Base-by-base conservation (phyloP, 2,797 vertebrate species). In the Myotis vivesi region DNA sequence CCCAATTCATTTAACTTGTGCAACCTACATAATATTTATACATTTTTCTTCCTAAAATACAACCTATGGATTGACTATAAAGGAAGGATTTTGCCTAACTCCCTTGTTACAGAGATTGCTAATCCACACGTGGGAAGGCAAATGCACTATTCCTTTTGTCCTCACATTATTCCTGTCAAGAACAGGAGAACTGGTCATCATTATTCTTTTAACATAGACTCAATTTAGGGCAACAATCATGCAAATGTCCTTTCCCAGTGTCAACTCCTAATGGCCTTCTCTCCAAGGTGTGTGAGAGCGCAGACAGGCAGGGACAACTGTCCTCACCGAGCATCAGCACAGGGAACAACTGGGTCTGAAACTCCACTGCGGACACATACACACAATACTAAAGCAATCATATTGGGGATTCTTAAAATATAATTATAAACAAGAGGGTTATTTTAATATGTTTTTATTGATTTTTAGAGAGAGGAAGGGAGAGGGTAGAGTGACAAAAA, bases 1-100 rank as follows among this genome's bases (percentile, higher is more conserved):
- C 73, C 71, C 53, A 72, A 93, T 92, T 97, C 53, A 92, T 91
- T 95, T 93, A 92, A 75, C 55, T 90, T 41, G 4, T 57, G 66
- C 80, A 83, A 93, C 66, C 87, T 94, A 89, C 79, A 68, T 80
- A 77, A 86, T 6, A 77, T 44, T 83, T 75, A 84, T 55, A 71
- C 36, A 77, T 81, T 62, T 59, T 66, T 90, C 77, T 25, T 25
- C 12, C 38, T 33, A 53, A 94, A 87, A 94, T 84, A 82, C 10
- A 72, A 66, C 73, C 38, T 3, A 30, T n/a, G 53, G 22, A 33
- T 62, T 91, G 62, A n/a, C 68, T 79, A 30, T 23, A 87, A 80
- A 89, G 77, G n/a, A 66, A 82, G 82, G 89, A 83, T 69, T 73
- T 92, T 91, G 30, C 83, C 25, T 87, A 91, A 85, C 1, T 96